Evolutionary conservation across 2,797 vertebrate genomes (phyloP), one percentile per base, ranked within the genome.

Genomic region (Anas georgica): DNA sequence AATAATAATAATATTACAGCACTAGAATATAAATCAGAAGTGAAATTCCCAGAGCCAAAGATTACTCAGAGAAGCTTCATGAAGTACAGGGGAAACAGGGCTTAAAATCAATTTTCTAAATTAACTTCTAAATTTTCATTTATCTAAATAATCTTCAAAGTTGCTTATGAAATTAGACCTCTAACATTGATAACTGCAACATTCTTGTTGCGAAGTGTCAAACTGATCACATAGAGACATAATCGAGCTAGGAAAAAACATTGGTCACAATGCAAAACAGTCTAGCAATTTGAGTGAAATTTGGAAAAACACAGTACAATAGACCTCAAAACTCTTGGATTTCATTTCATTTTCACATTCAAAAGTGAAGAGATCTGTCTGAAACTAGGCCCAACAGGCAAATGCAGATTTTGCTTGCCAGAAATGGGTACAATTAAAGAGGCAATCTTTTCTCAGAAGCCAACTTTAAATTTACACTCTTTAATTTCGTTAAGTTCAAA

Each of bases 401-500:
- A 89, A 83, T 0, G 0, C 13, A 75, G 54, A 63, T 37, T 89
- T 68, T 20, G 31, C 35, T 60, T 58, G 60, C 79, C 56, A 89
- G 77, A 94, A 72, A 48, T 0, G 21, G n/a, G n/a, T 45, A 9
- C 72, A 80, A 31, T 91, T 80, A 56, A 67, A 93, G 52, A 87
- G 39, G 28, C 59, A 89, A 35, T 66, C 58, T 76, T 55, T 35
- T 21, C 52, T 67, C 74, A 4, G 5, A 82, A 86, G 70, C 63
- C 83, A 92, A 23, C 28, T 74, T 31, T 9, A 83, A 83, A 56
- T 77, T 70, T 67, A 84, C 7, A 23, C 26, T 22, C 77, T 64
- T 70, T 66, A 86, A 69, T 73, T 48, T 76, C 59, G 33, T 74
- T 28, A 59, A 80, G 9, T 60, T 85, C 29, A 89, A 60, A 92